Evolutionary conservation across 2,888 invertebrate genomes (phyloP), one percentile per base, ranked within the genome.

Genomic region (Lasioglossum vierecki): DNA sequence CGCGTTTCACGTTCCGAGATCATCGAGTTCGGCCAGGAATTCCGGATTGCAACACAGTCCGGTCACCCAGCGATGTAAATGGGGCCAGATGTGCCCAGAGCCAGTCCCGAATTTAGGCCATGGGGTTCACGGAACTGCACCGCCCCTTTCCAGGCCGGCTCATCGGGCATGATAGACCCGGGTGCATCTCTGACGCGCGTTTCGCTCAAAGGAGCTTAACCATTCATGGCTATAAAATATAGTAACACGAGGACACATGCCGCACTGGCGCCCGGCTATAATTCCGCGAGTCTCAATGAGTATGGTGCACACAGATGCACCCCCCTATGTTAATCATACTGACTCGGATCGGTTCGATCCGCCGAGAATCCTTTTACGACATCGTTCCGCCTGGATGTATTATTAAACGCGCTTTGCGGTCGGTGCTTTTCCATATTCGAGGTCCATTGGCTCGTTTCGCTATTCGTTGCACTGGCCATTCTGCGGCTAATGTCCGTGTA

Each of bases 211-310:
- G 83, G 78, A 88, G 83, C 90, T 89, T 86, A 86, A 84, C 90
- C 88, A 88, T 88, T 90, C 89, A 86, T 88, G 86, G 84, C 87
- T 70, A 78, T 87, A 87, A 89, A 90, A 89, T 88, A 84, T 85
- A 89, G 87, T 83, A 81, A 82, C 83, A 76, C 60, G 75, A 82
- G 75, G 86, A 83, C 89, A 89, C 88, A 86, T 86, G 83, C 73
- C 70, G 83, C 89, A 78, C 71, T 80, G 83, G 70, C 77, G 82
- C 79, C 72, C 80, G 66, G 35, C 8, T 66, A 35, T 66, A 66
- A 66, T 66, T 66, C 66, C 66, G 66, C 66, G 66, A 30, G 15
- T 18, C 6, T 22, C 30, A 15, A 18, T 9, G 70, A 68, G 76
- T 39, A 66, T 18, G 46, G 78, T 84, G 82, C 81, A 76, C 76